Evolutionary conservation across 2,113 vertebrate genomes (phyloP).

Genomic region (Baryphthengus martii): DNA sequence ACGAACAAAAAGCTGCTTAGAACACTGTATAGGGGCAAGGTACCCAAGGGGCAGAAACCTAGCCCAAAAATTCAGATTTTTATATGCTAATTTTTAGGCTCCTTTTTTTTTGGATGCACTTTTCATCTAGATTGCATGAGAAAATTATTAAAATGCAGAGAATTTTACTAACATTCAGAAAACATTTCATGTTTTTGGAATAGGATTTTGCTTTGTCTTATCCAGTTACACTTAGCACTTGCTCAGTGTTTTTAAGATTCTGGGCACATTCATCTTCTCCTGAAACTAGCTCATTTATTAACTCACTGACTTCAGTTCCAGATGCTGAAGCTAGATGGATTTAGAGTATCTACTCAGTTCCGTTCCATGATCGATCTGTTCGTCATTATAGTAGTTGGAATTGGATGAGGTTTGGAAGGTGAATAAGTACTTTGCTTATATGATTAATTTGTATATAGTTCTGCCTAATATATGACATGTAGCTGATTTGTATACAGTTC

Average conservation of each 20-base stretch:
- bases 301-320: neutral
- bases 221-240: neutral
- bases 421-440: neutral
- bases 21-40: neutral
- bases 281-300: slow-evolving; percentile 10
- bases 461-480: neutral
- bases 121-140: neutral
- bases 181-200: neutral
- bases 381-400: neutral
- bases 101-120: neutral
- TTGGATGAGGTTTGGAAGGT: neutral
- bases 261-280: neutral
- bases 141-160: neutral
- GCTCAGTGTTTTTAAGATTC: neutral
- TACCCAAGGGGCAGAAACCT: neutral
- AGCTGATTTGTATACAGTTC: neutral
- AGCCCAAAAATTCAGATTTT: neutral
- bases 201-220: neutral
- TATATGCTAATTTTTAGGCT: neutral
- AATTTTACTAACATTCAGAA: neutral
- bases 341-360: neutral
- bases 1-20: neutral
- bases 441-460: neutral
- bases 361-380: neutral
- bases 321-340: neutral